Base-by-base conservation (phyloP, 1,140 invertebrate genomes). In the Leptopilina clavipes region DNA sequence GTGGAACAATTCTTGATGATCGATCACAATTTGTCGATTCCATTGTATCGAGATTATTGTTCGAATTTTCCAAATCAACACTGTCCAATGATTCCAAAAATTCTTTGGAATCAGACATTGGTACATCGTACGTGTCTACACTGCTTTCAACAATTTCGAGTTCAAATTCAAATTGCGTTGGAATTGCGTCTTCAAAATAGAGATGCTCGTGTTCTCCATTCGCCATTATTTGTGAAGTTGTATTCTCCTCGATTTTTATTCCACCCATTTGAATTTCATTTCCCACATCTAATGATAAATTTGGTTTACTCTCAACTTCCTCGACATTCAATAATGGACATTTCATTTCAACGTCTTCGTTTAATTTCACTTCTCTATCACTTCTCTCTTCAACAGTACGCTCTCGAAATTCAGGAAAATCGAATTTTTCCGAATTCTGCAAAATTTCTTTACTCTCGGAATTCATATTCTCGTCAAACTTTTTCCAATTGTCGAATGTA, bases 241-340 rank as follows among this genome's bases (percentile, higher is more conserved):
- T 86, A 79, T 87, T 90, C 19, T 89, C 89, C 0, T 90, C 89
- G 1, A 89, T 76, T 74, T 89, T 88, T 43, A 90, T 91, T 7
- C 89, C 83, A 7, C 84, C 25, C 25, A 31, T 40, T 40, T 40
- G 37, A 40, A 40, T 83, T 71, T 79, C 82, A 1, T 83, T 82
- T n/a, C n/a, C n/a, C 14, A 79, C 71, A 14, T 73, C 74, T 40
- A 76, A 22, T 11, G 77, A 12, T 59, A 31, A 65, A 65, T 22
- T 59, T 14, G 19, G 3, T 65, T 65, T 73, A 52, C 70, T 73
- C 52, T 77, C 75, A 12, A 73, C 31, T 72, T 77, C 75, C 8
- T 79, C 76, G 0, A 79, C 48, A 31, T 31, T 31, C 8, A 65
- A 65, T 1, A 65, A 37, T 8, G 59, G 12, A 65, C 59, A 65